phyloP scores from a whole-genome alignment of 2,888 invertebrate species.

The Hypercompe scribonia region DNA sequence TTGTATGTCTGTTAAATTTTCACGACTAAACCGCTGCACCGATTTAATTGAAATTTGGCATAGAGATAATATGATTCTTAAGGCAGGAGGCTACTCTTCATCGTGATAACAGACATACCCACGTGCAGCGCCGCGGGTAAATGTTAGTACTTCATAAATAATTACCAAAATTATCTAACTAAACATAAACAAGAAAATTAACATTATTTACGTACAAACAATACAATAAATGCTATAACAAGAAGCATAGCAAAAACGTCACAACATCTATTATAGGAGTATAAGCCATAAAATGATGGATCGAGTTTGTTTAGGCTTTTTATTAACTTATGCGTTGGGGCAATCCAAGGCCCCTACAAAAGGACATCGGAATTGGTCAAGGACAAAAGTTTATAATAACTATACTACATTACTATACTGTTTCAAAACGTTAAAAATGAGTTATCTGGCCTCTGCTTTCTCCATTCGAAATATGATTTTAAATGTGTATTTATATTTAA shows the following conservation, averaged over 20 bases:
- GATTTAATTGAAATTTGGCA: too few relatives aligned
- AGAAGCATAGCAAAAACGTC: not conserved
- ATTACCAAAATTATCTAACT: too few relatives aligned
- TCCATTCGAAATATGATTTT: too few relatives aligned
- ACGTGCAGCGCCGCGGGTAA: too few relatives aligned
- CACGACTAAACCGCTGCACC: too few relatives aligned
- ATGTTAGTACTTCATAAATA: too few relatives aligned
- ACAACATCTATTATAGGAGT: not conserved
- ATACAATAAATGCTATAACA: not conserved
- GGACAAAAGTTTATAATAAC: not conserved
- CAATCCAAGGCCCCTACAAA: not conserved
- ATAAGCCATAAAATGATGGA: not conserved
- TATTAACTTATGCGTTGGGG: not conserved
- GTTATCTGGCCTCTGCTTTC: not conserved
- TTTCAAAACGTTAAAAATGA: not conserved
- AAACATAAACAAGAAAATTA: too few relatives aligned
- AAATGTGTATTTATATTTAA: too few relatives aligned
- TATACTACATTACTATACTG: not conserved
- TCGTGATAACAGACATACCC: too few relatives aligned
- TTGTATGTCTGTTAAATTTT: too few relatives aligned
- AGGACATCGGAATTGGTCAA: not conserved
- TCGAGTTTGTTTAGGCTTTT: not conserved
- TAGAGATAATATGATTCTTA: too few relatives aligned
- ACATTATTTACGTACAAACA: not conserved
- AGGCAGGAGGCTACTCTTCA: too few relatives aligned